Conservation (phyloP, 2,797 vertebrate genomes). For the Tokudaia tokunoshimensis region DNA sequence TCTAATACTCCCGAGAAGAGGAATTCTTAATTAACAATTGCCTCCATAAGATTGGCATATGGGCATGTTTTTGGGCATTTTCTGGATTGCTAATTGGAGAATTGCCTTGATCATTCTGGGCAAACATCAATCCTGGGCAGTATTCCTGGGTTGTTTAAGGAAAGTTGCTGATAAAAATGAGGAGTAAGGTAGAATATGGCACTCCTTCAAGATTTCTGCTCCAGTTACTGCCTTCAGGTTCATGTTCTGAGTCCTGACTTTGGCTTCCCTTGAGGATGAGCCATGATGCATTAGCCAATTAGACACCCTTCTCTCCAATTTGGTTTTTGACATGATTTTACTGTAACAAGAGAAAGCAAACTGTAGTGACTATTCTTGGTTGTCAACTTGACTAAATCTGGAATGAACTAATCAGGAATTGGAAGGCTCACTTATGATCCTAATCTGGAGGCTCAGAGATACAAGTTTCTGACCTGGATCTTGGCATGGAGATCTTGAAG, state of each 20-base stretch:
- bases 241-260: too few relatives aligned
- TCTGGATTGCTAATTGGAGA: background rate
- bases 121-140: background rate
- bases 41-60: background rate
- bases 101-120: background rate
- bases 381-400: too few relatives aligned
- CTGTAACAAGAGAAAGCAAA: background rate
- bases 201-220: background rate
- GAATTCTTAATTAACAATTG: background rate
- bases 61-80: background rate
- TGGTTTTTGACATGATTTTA: background rate
- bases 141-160: background rate
- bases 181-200: background rate
- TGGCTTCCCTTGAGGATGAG: background rate
- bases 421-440: too few relatives aligned
- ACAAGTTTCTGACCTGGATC: too few relatives aligned
- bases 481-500: too few relatives aligned
- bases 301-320: background rate
- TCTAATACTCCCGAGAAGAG: background rate
- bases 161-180: background rate
- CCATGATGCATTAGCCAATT: background rate
- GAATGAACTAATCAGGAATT: too few relatives aligned
- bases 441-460: too few relatives aligned
- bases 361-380: too few relatives aligned
- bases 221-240: background rate